Evolutionary conservation across 2,888 invertebrate genomes (phyloP), one percentile per base, ranked within the genome.

Genomic region (Amphipoea oculea): DNA sequence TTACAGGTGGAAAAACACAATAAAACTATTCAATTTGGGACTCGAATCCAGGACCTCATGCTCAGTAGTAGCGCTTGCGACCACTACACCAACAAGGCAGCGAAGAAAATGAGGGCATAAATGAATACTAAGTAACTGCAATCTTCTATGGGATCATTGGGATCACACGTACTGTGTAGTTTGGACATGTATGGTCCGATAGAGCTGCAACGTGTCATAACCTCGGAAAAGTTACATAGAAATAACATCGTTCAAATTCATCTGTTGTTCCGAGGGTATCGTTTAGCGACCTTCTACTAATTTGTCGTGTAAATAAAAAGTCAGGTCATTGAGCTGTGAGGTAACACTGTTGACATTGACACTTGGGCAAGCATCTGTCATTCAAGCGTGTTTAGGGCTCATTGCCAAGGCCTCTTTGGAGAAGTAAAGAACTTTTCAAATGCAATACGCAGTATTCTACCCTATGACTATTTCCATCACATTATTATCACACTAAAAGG

Each of bases 321-420:
- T 17, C 23, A 73, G 65, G 65, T 65, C 70, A 57, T 73, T 82
- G 84, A 70, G 45, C 79, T 84, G 60, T 78, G 66, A 36, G 23
- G 29, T 83, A 78, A 79, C 45, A 36, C 17, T 29, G 45, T 80
- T 82, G 80, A 68, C 82, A 68, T 71, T 82, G 70, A 81, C 76
- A 70, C 51, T n/a, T 29, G 12, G n/a, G 62, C 6, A 29, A 29
- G 45, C 0, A 29, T 73, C 54, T 68, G 17, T 66, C 11, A 36
- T 40, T n/a, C 17, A 57, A 48, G 48, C 36, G 42, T 23, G 40
- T 66, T 66, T 57, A 73, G 81, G 81, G 66, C 42, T 67, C 60
- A 40, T n/a, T 57, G 76, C 68, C 62, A 75, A 75, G 68, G 57
- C 11, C 14, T 48, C 14, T 51, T 51, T 63, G 7, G 17, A 63